A percentile compares a stretch with the other conserved stretches of the same genome.
Evolutionary conservation across 2,113 vertebrate genomes (phyloP).

Genomic region (Rhea americana): DNA sequence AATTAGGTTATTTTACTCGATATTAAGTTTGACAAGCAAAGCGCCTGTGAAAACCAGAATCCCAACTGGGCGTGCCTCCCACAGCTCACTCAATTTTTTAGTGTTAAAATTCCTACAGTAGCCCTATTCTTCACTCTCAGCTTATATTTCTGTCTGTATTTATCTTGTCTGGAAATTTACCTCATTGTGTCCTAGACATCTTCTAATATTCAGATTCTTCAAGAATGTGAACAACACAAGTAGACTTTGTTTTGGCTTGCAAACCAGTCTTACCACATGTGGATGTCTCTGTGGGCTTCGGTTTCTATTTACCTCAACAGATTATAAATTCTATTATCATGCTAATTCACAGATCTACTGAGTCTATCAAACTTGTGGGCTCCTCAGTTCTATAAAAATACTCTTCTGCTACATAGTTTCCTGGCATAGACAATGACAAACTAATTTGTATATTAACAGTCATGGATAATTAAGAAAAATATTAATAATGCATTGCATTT

Average conservation of each 20-base stretch:
- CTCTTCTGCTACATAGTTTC: background rate
- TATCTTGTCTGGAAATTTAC: slow-evolving; percentile 77
- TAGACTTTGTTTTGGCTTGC: slow-evolving; percentile 63
- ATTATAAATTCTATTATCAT: slow-evolving; percentile 53
- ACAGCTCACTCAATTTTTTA: slow-evolving; percentile 41
- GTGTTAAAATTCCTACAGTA: slow-evolving; percentile 70
- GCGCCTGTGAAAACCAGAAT: slow-evolving; percentile 81
- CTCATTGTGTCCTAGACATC: slow-evolving; percentile 49
- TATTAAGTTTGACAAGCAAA: slow-evolving; percentile 84
- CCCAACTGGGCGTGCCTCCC: slow-evolving; percentile 78
- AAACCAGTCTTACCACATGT: background rate
- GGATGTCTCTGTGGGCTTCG: slow-evolving; percentile 25
- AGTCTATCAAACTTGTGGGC: slow-evolving; percentile 20
- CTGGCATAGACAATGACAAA: background rate
- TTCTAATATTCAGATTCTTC: slow-evolving; percentile 58
- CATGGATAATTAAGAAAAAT: background rate
- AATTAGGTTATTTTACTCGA: slow-evolving; percentile 83
- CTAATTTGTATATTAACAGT: background rate
- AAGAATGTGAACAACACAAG: slow-evolving; percentile 53
- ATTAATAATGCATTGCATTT: background rate
- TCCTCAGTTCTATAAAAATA: background rate
- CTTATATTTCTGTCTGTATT: slow-evolving; percentile 73
- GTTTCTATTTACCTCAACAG: slow-evolving; percentile 21
- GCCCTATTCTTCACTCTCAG: slow-evolving; percentile 65
- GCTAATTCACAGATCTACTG: slow-evolving; percentile 29